Evolutionary conservation across 1,140 invertebrate genomes (phyloP), one percentile per base, ranked within the genome.

Genomic region (Orussus abietinus): DNA sequence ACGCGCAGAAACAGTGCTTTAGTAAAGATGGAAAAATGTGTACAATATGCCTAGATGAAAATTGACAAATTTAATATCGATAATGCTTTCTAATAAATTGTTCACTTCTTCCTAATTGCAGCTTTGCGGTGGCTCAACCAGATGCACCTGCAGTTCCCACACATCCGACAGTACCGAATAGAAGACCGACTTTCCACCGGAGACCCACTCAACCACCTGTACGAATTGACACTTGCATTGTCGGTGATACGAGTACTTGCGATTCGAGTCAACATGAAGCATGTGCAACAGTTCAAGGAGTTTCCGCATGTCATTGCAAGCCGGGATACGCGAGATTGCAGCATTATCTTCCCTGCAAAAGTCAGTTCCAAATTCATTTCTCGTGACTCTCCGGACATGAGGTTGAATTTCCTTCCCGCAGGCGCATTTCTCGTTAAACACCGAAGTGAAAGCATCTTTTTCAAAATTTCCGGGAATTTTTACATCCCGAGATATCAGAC

Each of bases 141-240:
- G 66, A 72, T 4, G 38, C 26, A 44, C 30, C 53, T 10, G 38
- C 45, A 1, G 35, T 53, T 11, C 49, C 57, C n/a, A 40, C 54
- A 1, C 35, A 57, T 4, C 57, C 69, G 0, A 61, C 33, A 19
- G 51, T 14, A 14, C 36, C 58, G 10, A 42, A 39, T 44, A 74
- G 59, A 28, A 55, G 79, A 38, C 78, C 78, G 1, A 62, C 70
- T 10, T 81, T 75, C 51, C 69, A 75, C 2, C 69, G 75, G 50
- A 68, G 78, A 49, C 80, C 82, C 2, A 77, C 75, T 0, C 80
- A 80, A 46, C 80, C 81, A 12, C 79, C 82, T 0, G 82, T 85
- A 0, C 75, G 91, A 53, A 95, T 96, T 40, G 92, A 96, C 64
- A 95, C 92, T 6, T 96, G 92, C 55, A 94, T 94, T 15, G 90